phyloP scores from a whole-genome alignment of 2,888 invertebrate species.

The Lithophane semibrunnea region DNA sequence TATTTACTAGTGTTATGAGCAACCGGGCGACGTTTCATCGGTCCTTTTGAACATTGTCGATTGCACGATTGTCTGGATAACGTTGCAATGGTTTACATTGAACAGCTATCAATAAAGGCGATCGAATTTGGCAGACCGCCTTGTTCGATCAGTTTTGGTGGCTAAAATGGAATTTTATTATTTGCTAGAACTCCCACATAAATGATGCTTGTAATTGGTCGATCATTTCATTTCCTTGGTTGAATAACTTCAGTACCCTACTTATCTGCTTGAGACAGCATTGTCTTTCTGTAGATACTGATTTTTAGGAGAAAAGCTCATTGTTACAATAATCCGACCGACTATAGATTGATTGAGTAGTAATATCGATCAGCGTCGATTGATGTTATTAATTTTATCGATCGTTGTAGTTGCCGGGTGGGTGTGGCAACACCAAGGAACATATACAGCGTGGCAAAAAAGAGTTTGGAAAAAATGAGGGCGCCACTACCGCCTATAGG shows the following conservation, averaged over 20 bases:
- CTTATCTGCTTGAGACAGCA: neutral
- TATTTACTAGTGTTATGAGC: too few relatives aligned
- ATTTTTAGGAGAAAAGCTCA: neutral
- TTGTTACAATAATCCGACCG: neutral
- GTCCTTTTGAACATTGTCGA: neutral
- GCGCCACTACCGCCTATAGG: too few relatives aligned
- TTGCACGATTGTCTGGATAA: neutral
- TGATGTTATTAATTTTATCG: neutral
- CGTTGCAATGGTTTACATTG: neutral
- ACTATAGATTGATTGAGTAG: neutral
- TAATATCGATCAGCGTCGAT: neutral
- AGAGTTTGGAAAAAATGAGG: too few relatives aligned
- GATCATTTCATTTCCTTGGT: neutral
- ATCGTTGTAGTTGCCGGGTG: neutral
- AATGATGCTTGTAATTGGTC: neutral
- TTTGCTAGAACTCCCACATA: too few relatives aligned
- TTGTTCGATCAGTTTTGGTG: neutral
- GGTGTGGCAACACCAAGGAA: neutral
- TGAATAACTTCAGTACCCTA: neutral
- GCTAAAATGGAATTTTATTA: neutral
- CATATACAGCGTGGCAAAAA: too few relatives aligned
- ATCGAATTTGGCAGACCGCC: neutral
- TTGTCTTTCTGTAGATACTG: neutral
- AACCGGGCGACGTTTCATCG: too few relatives aligned
- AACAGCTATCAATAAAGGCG: neutral